Evolutionary conservation across 2,888 invertebrate genomes (phyloP), one percentile per base, ranked within the genome.

Genomic region (Lycocerus yunnanus): DNA sequence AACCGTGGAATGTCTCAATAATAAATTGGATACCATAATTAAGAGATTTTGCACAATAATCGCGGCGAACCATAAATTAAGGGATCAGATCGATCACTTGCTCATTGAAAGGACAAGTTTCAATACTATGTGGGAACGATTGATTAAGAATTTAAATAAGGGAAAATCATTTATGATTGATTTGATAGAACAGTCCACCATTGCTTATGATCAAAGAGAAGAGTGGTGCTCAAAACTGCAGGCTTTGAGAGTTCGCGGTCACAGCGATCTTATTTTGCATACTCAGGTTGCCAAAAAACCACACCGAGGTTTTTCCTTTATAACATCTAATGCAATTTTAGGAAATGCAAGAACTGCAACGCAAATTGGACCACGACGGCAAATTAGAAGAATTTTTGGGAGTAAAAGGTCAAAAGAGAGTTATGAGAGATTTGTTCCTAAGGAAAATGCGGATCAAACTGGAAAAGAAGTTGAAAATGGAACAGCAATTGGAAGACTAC

Each of bases 191-290:
- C 94, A 95, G 81, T 95, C 97, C 0, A 97, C 95, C 16, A 88
- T 93, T 59, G 95, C 97, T 1, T 97, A 96, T 83, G 96, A 97
- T 87, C 95, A 96, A 86, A 89, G 97, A 76, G 96, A 94, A 84
- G 93, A 94, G 84, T 91, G 94, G 87, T 92, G 94, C 83, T 90
- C 92, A 72, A 97, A 96, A 86, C 90, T 97, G 60, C 91, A 94
- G 77, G 92, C 93, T 0, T 88, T 97, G 43, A 93, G 94, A 82
- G 95, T 95, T 79, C 92, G 93, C 78, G 93, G 92, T 68, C 93
- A 94, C 83, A 90, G 92, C 59, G 94, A 95, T 80, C 90, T 92
- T 72, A 88, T 91, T 81, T 84, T 90, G 10, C 93, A 93, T 82
- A 90, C 92, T 6, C 91, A 92, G 84, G 93, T 90, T 81, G 75